phyloP scores from a whole-genome alignment of 2,888 invertebrate genomes.

The Drosophila merina region DNA sequence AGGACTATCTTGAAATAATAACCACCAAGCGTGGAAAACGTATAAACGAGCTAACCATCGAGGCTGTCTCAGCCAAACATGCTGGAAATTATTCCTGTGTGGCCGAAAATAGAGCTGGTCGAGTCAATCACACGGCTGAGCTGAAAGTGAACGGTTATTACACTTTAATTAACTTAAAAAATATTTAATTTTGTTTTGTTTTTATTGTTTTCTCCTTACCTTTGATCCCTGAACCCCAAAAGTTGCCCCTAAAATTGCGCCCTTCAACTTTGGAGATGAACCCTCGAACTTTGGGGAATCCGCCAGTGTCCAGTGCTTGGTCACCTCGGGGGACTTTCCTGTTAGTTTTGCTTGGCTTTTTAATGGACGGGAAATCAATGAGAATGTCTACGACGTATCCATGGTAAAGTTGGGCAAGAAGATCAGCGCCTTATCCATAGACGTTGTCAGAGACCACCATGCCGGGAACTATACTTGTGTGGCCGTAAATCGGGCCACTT shows the following conservation, averaged over 20 bases:
- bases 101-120: constrained; percentile 90
- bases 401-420: constrained; percentile 85
- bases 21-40: constrained; percentile 84
- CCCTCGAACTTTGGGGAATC: constrained; percentile 88
- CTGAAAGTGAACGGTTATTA: constrained; percentile 89
- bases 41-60: constrained; percentile 87
- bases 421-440: constrained; percentile 88
- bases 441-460: constrained; percentile 88
- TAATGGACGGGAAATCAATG: constrained; percentile 82
- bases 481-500: constrained; percentile 87
- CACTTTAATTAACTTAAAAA: constrained; percentile 4
- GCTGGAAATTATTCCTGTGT: constrained; percentile 91
- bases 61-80: constrained; percentile 88
- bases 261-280: constrained; percentile 89
- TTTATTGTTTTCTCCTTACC: constrained; percentile 20
- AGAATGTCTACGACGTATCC: constrained; percentile 85
- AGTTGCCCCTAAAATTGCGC: constrained; percentile 91
- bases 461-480: constrained; percentile 90
- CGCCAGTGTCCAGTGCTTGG: constrained; percentile 86
- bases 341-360: constrained; percentile 89
- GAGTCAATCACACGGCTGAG: constrained; percentile 88
- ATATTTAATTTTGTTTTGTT: constrained; percentile 18
- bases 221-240: constrained; percentile 6
- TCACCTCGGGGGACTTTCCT: constrained; percentile 87
- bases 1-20: constrained; percentile 82